Conservation (phyloP, 2,113 vertebrate species). For the Alectura lathami region DNA sequence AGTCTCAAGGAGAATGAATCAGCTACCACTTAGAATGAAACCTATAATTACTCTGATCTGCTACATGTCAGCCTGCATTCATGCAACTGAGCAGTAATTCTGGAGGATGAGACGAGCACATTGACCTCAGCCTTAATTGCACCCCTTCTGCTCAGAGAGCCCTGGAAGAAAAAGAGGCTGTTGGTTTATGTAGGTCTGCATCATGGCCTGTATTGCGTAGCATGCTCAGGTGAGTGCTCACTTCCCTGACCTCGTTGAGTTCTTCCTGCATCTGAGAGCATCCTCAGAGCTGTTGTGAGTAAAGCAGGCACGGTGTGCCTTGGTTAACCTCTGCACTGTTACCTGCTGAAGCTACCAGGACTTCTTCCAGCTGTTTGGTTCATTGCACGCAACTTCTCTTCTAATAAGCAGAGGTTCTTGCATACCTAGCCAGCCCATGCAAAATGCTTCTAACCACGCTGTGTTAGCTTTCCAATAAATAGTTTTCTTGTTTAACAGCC, state of each 20-base stretch:
- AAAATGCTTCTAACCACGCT: background rate
- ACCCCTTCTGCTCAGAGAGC: background rate
- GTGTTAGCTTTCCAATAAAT: background rate
- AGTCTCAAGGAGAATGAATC: background rate
- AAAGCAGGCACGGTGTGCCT: background rate
- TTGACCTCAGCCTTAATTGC: background rate
- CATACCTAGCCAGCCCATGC: background rate
- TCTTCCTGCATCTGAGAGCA: fast-evolving
- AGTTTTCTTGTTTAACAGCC: background rate
- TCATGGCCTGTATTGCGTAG: background rate
- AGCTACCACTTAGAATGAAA: background rate
- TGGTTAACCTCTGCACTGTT: background rate
- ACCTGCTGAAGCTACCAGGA: background rate
- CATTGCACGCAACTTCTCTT: background rate
- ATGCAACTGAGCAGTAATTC: background rate
- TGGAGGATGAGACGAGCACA: background rate
- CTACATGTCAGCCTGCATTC: background rate
- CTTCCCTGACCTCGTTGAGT: background rate
- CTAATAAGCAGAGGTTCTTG: background rate
- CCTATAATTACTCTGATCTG: background rate
- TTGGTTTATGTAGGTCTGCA: background rate
- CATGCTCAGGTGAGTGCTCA: background rate
- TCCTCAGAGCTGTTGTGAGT: fast-evolving
- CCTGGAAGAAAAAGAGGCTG: background rate
- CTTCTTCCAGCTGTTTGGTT: background rate